Conservation (phyloP, 1,140 invertebrate genomes). For the Zaprionus africanus region DNA sequence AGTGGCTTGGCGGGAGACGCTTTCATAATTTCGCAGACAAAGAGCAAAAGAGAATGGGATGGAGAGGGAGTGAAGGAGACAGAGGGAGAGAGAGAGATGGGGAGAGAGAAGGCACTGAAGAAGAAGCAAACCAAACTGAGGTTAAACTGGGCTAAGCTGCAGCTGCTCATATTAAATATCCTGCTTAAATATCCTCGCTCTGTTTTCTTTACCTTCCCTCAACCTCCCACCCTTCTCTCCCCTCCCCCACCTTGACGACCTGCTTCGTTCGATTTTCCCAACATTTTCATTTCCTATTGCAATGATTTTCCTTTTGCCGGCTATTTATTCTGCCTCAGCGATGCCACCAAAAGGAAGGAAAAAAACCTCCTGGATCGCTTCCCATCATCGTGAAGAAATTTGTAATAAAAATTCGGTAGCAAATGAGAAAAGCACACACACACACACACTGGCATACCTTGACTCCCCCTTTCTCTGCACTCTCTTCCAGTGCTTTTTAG, state of each 20-base stretch:
- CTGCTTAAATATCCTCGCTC: slow-evolving; percentile 75
- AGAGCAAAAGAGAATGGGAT: background rate
- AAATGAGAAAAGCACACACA: slow-evolving; percentile 76
- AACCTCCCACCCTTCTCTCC: background rate
- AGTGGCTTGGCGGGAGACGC: slow-evolving; percentile 19
- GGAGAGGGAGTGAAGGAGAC: background rate
- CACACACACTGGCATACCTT: slow-evolving; percentile 16
- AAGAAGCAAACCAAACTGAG: slow-evolving; percentile 30
- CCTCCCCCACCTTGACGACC: background rate
- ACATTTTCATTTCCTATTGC: slow-evolving; percentile 82
- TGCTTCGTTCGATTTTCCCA: slow-evolving; percentile 38
- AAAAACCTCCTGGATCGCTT: slow-evolving; percentile 23
- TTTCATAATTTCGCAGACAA: slow-evolving; percentile 21
- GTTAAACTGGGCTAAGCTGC: slow-evolving; percentile 4
- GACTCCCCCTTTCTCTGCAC: background rate
- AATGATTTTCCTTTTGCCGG: slow-evolving; percentile 73
- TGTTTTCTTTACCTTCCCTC: slow-evolving; percentile 47
- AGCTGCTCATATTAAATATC: slow-evolving; percentile 76
- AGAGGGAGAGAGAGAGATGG: background rate
- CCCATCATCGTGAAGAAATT: slow-evolving; percentile 78
- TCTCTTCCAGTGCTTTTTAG: background rate
- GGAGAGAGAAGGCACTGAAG: background rate
- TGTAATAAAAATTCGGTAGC: slow-evolving; percentile 82
- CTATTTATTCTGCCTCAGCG: slow-evolving; percentile 70
- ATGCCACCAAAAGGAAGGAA: slow-evolving; percentile 5